Conservation (phyloP, 2,888 invertebrate genomes). For the Apotomis capreana region DNA sequence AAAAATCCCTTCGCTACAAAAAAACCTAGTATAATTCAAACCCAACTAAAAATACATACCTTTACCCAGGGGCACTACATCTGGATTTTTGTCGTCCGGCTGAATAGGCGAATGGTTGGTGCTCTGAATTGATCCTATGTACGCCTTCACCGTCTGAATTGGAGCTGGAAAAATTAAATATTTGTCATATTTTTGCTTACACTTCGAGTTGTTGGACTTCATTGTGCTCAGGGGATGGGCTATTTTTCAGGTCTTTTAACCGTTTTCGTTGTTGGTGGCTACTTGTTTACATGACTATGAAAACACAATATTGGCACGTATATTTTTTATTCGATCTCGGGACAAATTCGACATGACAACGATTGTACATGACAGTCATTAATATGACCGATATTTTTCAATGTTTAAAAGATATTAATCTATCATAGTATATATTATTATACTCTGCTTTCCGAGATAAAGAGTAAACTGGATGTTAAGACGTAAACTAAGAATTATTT, state of each 20-base stretch:
- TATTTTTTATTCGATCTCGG: neutral
- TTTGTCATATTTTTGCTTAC: constrained; percentile 25
- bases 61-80: constrained; percentile 94
- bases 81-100: constrained; percentile 94
- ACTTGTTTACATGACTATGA: no score
- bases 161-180: constrained; percentile 64
- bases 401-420: no score
- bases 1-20: no score
- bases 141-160: constrained; percentile 72
- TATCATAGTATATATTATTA: no score
- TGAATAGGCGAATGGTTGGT: constrained; percentile 84
- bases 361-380: no score
- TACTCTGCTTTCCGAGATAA: no score
- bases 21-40: neutral
- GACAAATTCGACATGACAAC: no score
- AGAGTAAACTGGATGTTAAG: no score
- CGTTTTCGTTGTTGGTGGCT: no score
- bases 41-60: constrained; percentile 75
- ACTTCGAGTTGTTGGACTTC: neutral
- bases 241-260: neutral
- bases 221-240: neutral
- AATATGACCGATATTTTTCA: no score
- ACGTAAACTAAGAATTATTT: no score
- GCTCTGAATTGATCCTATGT: constrained; percentile 87
- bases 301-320: no score